Conservation (phyloP, 2,113 vertebrate genomes). For the Microtus oregoni region DNA sequence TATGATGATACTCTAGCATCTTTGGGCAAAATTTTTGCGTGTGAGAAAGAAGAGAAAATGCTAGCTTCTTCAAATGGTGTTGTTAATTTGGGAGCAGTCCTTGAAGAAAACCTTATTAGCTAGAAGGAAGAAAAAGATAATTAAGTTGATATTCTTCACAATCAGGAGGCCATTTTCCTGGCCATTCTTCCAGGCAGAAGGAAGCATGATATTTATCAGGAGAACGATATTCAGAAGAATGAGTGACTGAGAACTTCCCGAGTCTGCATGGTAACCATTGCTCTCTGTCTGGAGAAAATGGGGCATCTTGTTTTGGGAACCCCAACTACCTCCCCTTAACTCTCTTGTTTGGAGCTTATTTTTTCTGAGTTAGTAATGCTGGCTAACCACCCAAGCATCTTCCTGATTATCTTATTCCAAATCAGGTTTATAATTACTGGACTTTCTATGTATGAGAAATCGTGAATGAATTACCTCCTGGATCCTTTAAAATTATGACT, state of each 20-base stretch:
- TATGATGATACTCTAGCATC: not conserved
- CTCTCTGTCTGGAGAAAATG: not conserved
- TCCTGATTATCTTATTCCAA: constrained; percentile 39
- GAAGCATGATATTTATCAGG: constrained; percentile 25
- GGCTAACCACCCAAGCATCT: not conserved
- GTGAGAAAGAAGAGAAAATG: constrained; percentile 21
- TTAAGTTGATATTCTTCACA: constrained; percentile 53
- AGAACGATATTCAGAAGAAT: not conserved
- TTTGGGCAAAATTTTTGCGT: constrained; percentile 2
- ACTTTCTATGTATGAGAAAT: constrained; percentile 6
- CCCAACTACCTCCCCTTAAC: not conserved
- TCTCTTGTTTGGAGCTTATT: too few relatives aligned
- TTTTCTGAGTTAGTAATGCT: not conserved
- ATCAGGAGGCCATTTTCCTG: constrained; percentile 54
- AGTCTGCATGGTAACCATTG: not conserved
- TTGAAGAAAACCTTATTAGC: constrained; percentile 69
- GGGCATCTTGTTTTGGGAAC: not conserved
- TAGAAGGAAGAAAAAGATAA: constrained; percentile 68
- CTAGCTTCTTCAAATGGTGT: constrained; percentile 34
- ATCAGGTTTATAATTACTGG: not conserved
- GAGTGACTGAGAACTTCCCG: not conserved
- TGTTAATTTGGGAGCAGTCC: constrained; percentile 52
- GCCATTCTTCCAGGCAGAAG: constrained; percentile 15
- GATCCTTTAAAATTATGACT: not conserved
- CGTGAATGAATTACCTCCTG: not conserved